Percentiles rank a stretch among this genome's conserved stretches.
These are phyloP conservation scores for Todiramphus chloris DNA, from an alignment of 2,113 vertebrate species.

Conservation along the genomic window DNA sequence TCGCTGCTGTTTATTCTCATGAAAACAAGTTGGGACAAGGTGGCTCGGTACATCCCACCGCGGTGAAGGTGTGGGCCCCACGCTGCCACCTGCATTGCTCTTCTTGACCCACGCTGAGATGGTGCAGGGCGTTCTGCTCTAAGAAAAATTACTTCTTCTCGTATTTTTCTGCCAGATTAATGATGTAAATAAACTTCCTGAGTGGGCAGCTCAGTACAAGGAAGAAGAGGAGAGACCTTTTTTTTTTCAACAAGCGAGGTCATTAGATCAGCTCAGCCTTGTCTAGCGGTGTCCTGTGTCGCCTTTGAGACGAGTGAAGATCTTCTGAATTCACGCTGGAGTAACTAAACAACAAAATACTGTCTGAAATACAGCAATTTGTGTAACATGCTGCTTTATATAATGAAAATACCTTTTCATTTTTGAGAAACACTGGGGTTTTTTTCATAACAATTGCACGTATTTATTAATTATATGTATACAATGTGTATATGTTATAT, in stretches of 20 bases:
- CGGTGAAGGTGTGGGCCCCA: accelerated
- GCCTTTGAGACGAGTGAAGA: background rate
- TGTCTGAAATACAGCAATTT: background rate
- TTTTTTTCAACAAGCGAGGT: background rate
- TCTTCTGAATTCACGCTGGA: background rate
- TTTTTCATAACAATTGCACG: background rate
- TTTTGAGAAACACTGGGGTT: background rate
- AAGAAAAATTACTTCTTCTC: background rate
- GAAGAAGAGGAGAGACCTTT: background rate
- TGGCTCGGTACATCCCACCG: accelerated
- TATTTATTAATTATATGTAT: background rate
- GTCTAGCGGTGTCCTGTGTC: accelerated
- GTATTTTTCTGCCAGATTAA: accelerated
- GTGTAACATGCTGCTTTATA: background rate
- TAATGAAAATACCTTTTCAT: background rate
- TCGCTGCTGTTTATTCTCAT: background rate
- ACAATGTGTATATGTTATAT: too few species aligned
- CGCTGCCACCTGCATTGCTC: accelerated
- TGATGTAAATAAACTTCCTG: background rate
- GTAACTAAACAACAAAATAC: background rate
- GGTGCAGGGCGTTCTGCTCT: accelerated
- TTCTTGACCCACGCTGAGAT: accelerated
- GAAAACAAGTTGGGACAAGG: background rate
- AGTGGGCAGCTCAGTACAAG: background rate
- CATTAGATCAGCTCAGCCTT: background rate